Base-by-base conservation (phyloP, 2,888 invertebrate genomes). In the Drosophila falleni region DNA sequence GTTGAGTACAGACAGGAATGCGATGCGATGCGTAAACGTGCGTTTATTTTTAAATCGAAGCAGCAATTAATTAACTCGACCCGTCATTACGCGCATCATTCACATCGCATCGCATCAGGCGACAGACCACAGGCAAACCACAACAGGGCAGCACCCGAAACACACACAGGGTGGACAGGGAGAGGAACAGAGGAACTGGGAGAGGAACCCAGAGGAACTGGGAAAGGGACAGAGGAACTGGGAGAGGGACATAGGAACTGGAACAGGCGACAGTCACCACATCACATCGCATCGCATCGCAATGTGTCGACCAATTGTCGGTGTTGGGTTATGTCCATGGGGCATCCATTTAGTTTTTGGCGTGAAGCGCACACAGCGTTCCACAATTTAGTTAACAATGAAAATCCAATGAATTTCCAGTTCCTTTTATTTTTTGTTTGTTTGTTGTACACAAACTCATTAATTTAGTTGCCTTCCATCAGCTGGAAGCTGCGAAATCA, bases 61-160 rank as follows among this genome's bases (percentile, higher is more conserved):
- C 86, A 86, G 84, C 87, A 86, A 86, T 86, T 86, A 86, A 86
- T 86, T 88, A 88, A 86, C 88, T 86, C 88, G 84, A 84, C 80
- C 86, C 88, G 87, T 86, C 86, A 86, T 85, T 87, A 86, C 85
- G 88, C 86, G 87, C 86, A 86, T 86, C 87, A 84, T 81, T 88
- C 87, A 75, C 81, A 86, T 86, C 73, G 88, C 87, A 59, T 68
- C 78, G 81, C 83, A 88, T 83, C 88, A 81, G 75, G 82, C 81
- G 78, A 81, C 81, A 86, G 88, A 86, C 86, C 86, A 86, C 86
- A 86, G 84, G 88, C 83, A 67, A 65, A 73, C 73, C 78, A 44
- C 75, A 74, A 44, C 75, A 74, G 33, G 41, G 39, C 58, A 44
- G 50, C 56, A 6, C 50, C 49, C 50, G 19, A 19, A 35, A 50